These are phyloP conservation scores for Siderastrea siderea DNA, from an alignment of 92 coral and sea anemone genomes.

Conservation along the genomic window DNA sequence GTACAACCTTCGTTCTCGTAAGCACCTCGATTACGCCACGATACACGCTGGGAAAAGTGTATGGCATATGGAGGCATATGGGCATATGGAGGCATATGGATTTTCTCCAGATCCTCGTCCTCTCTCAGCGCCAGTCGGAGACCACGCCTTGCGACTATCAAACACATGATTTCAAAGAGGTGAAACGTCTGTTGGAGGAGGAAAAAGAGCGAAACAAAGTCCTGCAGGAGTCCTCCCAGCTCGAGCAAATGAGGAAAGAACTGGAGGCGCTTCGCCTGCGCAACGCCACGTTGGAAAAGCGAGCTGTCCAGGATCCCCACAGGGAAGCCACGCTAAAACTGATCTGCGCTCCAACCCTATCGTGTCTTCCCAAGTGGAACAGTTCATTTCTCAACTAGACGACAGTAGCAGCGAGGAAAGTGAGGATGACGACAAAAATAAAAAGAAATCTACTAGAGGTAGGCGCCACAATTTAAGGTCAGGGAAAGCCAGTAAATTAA, in stretches of 20 bases:
- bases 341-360: too few species aligned
- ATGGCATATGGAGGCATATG: too few species aligned
- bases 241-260: too few species aligned
- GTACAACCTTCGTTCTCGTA: not conserved
- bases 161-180: not conserved
- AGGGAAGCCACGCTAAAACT: too few species aligned
- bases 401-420: slow-evolving; percentile 4
- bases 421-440: not conserved
- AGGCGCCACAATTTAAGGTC: slow-evolving; percentile 4
- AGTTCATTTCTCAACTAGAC: not conserved
- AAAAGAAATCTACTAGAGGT: not conserved
- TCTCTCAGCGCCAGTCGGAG: too few species aligned
- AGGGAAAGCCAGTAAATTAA: slow-evolving; percentile 18
- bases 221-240: not conserved
- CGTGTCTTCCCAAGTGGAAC: too few species aligned
- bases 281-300: too few species aligned
- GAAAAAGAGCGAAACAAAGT: not conserved
- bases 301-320: too few species aligned
- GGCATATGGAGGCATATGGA: too few species aligned
- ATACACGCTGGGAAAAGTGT: too few species aligned
- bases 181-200: not conserved
- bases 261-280: too few species aligned
- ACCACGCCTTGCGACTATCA: not conserved
- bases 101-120: too few species aligned
- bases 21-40: not conserved